Percentiles rank a stretch among this genome's conserved stretches.
Conservation (phyloP, 2,113 vertebrate species). For the Campylomormyrus tamandua region DNA sequence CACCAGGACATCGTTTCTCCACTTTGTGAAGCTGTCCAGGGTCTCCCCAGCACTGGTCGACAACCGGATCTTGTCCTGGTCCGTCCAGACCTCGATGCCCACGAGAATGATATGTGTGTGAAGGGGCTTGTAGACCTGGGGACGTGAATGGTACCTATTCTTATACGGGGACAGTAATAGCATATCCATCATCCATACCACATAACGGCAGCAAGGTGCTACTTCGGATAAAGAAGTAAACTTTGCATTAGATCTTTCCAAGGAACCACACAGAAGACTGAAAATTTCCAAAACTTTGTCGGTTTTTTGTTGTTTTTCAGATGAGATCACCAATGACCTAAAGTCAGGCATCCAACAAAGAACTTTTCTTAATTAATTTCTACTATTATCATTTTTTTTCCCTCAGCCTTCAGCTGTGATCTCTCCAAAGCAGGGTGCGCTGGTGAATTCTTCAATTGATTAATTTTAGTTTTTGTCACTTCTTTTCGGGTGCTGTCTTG, state of each 20-base stretch:
- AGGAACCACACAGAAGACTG: not conserved
- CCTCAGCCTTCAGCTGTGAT: not conserved
- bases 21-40: constrained; percentile 52
- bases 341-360: not conserved
- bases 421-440: no score
- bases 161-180: not conserved
- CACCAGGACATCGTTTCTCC: constrained; percentile 43
- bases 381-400: not conserved
- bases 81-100: constrained; percentile 65
- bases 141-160: not conserved
- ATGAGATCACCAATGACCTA: not conserved
- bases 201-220: not conserved
- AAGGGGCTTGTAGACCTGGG: constrained; percentile 60
- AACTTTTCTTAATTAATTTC: not conserved
- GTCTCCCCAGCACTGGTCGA: constrained; percentile 9
- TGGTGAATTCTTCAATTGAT: no score
- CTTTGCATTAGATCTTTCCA: not conserved
- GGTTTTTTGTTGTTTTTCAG: not conserved
- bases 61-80: constrained; percentile 48
- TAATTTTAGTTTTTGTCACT: no score
- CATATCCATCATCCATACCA: not conserved
- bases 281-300: not conserved
- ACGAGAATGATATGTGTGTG: constrained; percentile 50
- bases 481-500: no score
- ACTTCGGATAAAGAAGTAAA: not conserved